Conservation (phyloP, 1,140 invertebrate species). For the Oncopeltus fasciatus region DNA sequence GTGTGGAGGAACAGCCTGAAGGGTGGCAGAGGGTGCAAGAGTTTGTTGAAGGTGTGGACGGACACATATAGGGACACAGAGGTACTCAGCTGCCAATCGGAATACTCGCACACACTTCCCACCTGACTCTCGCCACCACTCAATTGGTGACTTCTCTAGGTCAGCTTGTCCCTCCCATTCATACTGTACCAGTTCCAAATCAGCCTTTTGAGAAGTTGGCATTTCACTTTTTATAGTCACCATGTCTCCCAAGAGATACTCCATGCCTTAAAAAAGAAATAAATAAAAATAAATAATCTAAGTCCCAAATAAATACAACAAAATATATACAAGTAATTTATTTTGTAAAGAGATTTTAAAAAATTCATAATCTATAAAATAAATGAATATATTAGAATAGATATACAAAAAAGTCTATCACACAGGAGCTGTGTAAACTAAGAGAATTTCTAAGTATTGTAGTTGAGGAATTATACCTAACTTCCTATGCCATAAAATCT, state of each 20-base stretch:
- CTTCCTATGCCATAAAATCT: too few species aligned
- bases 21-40: background rate
- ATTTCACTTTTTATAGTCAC: slow-evolving; percentile 28
- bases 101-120: slow-evolving; percentile 36
- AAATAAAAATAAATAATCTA: background rate
- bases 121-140: slow-evolving; percentile 35
- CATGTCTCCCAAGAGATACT: slow-evolving; percentile 32
- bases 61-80: slow-evolving; percentile 36
- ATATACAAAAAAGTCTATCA: too few species aligned
- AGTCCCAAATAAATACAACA: background rate
- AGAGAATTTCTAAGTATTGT: too few species aligned
- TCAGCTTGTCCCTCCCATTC: slow-evolving; percentile 34
- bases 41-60: slow-evolving; percentile 3
- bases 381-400: too few species aligned
- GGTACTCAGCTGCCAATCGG: slow-evolving; percentile 32
- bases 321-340: too few species aligned
- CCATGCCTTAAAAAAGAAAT: slow-evolving; percentile 31
- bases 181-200: slow-evolving; percentile 37
- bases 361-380: too few species aligned
- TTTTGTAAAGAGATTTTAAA: too few species aligned
- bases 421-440: too few species aligned
- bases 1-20: slow-evolving; percentile 10
- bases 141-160: slow-evolving; percentile 35
- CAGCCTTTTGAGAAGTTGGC: slow-evolving; percentile 33
- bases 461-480: too few species aligned